Base-by-base conservation (phyloP, 2,113 vertebrate genomes). In the Tetraodon nigroviridis region DNA sequence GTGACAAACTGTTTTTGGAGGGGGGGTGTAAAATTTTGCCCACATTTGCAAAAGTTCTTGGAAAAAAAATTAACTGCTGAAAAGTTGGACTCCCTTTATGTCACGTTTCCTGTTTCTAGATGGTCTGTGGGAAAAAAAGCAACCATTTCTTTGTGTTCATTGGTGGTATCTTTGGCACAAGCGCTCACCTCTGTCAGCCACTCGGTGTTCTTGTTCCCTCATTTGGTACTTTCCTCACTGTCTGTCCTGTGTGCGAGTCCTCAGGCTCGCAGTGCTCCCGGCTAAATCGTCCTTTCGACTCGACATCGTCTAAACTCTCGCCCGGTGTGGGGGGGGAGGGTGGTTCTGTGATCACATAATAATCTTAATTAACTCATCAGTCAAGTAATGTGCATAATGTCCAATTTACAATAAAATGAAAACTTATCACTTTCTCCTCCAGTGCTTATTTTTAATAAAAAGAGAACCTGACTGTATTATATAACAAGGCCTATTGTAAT, bases 401-500 rank as follows among this genome's bases (percentile, higher is more conserved):
- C 91, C 84, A 87, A 90, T 90, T 90, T 92, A 89, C 88, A 86
- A 85, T 86, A 80, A 87, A 85, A 82, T 75, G 49, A 15, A 66
- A 66, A 81, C 58, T 56, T 74, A 69, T 80, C 76, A 81, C 68
- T 61, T 70, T 61, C 77, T 78, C n/a, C 80, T 88, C 82, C 86
- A 92, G 83, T 89, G 88, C 89, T 91, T 92, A 88, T 93, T 92
- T 94, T 92, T 92, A 90, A 89, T 87, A 44, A 88, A 88, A 87
- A 82, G 64, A 89, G 91, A 83, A 89, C 86, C 91, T 89, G 91
- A 91, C 89, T 96, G 92, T 95, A 95, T 92, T 93, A 92, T 94
- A 94, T 93, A 93, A 91, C 85, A 89, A 90, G 90, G 90, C 90
- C 93, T 92, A 94, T 88, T 98, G 94, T 98, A 96, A 95, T 95